Base-by-base conservation (phyloP, 2,113 vertebrate genomes). In the Aix galericulata region DNA sequence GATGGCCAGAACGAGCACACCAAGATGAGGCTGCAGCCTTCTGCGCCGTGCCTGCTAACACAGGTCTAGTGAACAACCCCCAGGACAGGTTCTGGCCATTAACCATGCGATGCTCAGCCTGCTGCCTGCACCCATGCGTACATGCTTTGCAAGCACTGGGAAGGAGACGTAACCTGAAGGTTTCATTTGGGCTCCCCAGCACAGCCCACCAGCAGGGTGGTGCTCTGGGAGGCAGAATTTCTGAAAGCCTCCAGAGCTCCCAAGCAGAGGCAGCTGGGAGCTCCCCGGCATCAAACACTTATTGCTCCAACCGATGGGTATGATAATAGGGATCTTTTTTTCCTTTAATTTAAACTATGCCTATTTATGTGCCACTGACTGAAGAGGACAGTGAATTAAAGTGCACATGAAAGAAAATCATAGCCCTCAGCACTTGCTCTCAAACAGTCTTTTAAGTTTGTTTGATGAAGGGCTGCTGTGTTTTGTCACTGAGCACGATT, bases 301-400 rank as follows among this genome's bases (percentile, higher is more conserved):
- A 8, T 2, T 72, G 67, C 85, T 75, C 42, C 77, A 64, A 26
- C 78, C 8, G 2, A 7, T 6, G 67, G 86, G 18, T 80, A 74
- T 26, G 86, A 82, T 89, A 96, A 93, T 53, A 76, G 56, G 46
- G 40, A 95, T 72, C 87, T 59, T 13, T 72, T 94, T 86, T 75
- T 9, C 78, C 91, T 93, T 89, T 95, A 77, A 98, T 97, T 92
- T 94, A 89, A 88, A 89, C 86, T 36, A 72, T 62, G 86, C 56
- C 76, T 91, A 27, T 96, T 97, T 96, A 82, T 79, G 79, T 22
- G 8, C 76, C 60, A 13, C 82, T 60, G 92, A 73, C 91, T 95
- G 95, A 82, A 95, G 90, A 88, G 91, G 95, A 94, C 80, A 92
- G 29, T 58, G 91, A 96, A 94, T 97, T 82, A 94, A 96, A 91